These are phyloP conservation scores for Thalassophryne amazonica DNA, from an alignment of 2,797 vertebrate genomes.

Conservation along the genomic window DNA sequence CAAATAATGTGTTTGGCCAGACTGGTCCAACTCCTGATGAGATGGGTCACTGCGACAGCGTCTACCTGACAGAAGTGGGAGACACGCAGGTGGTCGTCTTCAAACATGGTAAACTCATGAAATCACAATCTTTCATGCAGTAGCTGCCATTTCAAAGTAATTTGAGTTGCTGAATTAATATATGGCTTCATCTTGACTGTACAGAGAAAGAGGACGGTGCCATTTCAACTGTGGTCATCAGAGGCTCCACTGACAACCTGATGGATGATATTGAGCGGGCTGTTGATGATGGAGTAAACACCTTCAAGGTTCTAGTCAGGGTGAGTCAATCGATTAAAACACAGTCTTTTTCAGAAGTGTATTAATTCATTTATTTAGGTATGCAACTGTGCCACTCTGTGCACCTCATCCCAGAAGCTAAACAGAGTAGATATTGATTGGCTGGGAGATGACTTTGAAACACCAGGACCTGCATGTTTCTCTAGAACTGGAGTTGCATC, in stretches of 20 bases:
- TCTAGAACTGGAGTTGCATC: too few species aligned
- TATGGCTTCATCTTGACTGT: not conserved
- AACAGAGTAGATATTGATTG: too few species aligned
- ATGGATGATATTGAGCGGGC: conserved; percentile 98
- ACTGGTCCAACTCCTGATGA: conserved; percentile 91
- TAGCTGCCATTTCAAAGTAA: not conserved
- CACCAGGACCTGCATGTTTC: too few species aligned
- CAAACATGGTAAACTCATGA: conserved; percentile 87
- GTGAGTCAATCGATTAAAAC: conserved; percentile 66
- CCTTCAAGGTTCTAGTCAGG: conserved; percentile 95
- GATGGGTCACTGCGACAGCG: conserved; percentile 90
- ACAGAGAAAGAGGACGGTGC: conserved; percentile 94
- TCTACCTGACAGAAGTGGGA: conserved; percentile 92
- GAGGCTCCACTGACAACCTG: conserved; percentile 96
- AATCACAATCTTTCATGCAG: not conserved
- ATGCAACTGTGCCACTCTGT: too few species aligned
- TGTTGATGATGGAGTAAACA: conserved; percentile 96
- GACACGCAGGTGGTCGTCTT: conserved; percentile 98
- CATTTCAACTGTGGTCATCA: conserved; percentile 92
- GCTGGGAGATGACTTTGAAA: too few species aligned
- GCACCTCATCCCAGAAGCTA: too few species aligned
- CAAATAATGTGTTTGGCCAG: conserved; percentile 66
- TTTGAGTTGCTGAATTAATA: not conserved
- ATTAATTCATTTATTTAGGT: too few species aligned
- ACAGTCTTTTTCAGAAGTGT: too few species aligned